Base-by-base conservation (phyloP, 2,888 invertebrate genomes). In the Nomada hirtipes region DNA sequence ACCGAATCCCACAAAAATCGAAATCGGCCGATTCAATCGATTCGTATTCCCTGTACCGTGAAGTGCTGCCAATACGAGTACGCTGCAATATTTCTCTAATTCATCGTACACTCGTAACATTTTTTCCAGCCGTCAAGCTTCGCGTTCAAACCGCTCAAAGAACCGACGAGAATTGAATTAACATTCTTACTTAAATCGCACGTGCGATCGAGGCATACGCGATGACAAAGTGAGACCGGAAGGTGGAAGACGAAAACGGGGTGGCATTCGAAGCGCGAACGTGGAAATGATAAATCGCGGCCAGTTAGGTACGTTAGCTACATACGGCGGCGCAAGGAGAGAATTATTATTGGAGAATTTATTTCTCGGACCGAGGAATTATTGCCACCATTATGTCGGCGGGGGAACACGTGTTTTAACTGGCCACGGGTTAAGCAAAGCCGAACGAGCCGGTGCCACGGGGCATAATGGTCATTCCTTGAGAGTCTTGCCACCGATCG, bases 301-400 rank as follows among this genome's bases (percentile, higher is more conserved):
- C 90, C 91, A 91, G 92, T 93, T 93, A 91, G 90, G 91, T 91
- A 91, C 90, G 91, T 92, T 92, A 91, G 91, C 90, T 92, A 92
- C 91, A 92, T 91, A 91, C 91, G 91, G 90, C 80, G 89, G 86
- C 84, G 84, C 87, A 78, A 84, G 82, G 85, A 87, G 89, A 90
- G 90, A 92, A 93, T 93, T 92, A 92, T 92, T 91, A 92, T 93
- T 91, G 90, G 91, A 91, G 88, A 92, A 93, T 93, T 93, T 92
- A 92, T 92, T 91, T 90, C 85, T 78, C 86, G 82, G 71, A 36
- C 65, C 75, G 85, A 90, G 90, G 86, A 92, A 92, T 92, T 92
- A 92, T 92, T 90, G 87, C 91, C 83, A 86, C 90, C 90, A 92
- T 92, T 92, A 92, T 90, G 86, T 88, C 89, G 85, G 89, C 89